Evolutionary conservation across 1,140 invertebrate genomes (phyloP), one percentile per base, ranked within the genome.

Genomic region (Scaptodrosophila lebanonensis): DNA sequence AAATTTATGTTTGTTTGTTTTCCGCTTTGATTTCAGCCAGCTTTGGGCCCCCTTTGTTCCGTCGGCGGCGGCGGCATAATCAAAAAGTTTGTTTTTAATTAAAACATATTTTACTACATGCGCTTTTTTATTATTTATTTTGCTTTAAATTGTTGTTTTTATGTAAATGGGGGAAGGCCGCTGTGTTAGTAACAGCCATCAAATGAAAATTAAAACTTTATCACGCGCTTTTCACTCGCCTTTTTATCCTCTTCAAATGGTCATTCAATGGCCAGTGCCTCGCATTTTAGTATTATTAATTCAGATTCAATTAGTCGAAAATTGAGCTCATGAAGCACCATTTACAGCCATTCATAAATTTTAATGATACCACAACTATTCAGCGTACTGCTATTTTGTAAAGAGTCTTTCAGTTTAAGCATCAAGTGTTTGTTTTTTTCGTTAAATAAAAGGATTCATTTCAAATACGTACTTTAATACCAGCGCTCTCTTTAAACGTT

Each of bases 21-120:
- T 68, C 44, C 49, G 49, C 54, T 62, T 40, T 43, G 75, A 77
- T 79, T 77, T 65, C 27, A 53, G 38, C 35, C 54, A 42, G 66
- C 47, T 71, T 68, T 57, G 39, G 22, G 51, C 50, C 33, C 64
- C 53, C 63, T 51, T 27, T 54, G 38, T 36, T 20, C 40, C 54
- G 50, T 53, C 36, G 58, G 22, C 18, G 44, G n/a, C 11, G 25
- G 38, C 6, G 32, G 8, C 16, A 22, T 53, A 71, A 60, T 59
- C 35, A 52, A 56, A 64, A 77, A 77, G 68, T 82, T 79, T 69
- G 60, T 56, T 58, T 77, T 79, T 77, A 77, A 77, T 77, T 77
- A 77, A 77, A 77, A 79, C 60, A 77, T 77, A 77, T 77, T 77
- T 77, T 64, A 48, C 51, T n/a, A 51, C 15, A 15, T 38, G 44